Conservation (phyloP, 2,888 invertebrate species). For the Leuctra nigra region DNA sequence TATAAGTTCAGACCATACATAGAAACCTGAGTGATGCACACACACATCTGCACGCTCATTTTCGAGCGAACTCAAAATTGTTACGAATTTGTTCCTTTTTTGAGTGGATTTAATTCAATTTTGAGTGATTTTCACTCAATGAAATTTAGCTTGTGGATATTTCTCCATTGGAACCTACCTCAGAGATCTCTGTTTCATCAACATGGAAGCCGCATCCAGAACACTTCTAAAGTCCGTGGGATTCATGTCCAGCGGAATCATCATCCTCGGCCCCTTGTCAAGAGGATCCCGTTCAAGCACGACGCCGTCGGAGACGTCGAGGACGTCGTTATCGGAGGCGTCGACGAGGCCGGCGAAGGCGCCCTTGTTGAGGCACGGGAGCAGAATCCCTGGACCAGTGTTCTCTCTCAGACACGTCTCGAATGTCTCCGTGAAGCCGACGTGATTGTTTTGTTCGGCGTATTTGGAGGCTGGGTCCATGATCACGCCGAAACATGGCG, state of each 20-base stretch:
- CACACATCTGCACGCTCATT: too few species aligned
- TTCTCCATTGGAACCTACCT: too few species aligned
- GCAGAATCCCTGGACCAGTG: constrained; percentile 28
- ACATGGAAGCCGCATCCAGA: constrained; percentile 60
- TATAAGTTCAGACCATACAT: too few species aligned
- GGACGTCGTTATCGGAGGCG: constrained; percentile 58
- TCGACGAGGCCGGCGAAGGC: constrained; percentile 33
- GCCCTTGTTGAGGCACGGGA: constrained; percentile 24
- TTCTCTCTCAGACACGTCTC: constrained; percentile 34
- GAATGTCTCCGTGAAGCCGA: constrained; percentile 34
- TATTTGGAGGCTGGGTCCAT: background rate
- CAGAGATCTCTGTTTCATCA: constrained; percentile 35
- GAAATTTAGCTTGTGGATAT: too few species aligned
- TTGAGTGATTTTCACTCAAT: too few species aligned
- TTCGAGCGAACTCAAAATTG: too few species aligned
- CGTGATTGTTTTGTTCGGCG: background rate
- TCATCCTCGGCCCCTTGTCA: constrained; percentile 56
- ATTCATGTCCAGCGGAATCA: constrained; percentile 63
- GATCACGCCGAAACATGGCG: constrained; percentile 2
- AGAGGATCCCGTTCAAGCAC: constrained; percentile 55
- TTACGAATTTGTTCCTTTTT: too few species aligned
- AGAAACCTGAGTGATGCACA: too few species aligned
- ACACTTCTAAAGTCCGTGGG: constrained; percentile 61
- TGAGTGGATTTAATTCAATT: too few species aligned
- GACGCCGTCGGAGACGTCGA: constrained; percentile 58